These are phyloP conservation scores for Drosophila acutilabella DNA, from an alignment of 2,888 invertebrate species.

Conservation along the genomic window DNA sequence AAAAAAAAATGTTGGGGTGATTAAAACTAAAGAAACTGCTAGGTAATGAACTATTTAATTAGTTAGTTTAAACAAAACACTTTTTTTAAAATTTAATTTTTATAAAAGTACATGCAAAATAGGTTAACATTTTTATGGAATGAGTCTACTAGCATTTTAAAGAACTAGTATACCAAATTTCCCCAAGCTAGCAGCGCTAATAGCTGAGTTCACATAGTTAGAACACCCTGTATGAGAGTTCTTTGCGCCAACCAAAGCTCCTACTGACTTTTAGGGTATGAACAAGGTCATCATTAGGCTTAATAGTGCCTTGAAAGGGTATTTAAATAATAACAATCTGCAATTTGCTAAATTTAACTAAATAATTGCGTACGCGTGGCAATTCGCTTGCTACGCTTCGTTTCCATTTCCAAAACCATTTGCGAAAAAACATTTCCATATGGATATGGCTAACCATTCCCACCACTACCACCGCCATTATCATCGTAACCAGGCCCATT, in stretches of 20 bases:
- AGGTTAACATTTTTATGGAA: no score
- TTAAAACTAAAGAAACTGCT: not conserved
- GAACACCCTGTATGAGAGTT: not conserved
- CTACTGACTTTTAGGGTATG: not conserved
- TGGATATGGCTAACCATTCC: slow-evolving; percentile 36
- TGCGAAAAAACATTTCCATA: slow-evolving; percentile 32
- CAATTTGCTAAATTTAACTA: slow-evolving; percentile 59
- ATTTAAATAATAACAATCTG: slow-evolving; percentile 34
- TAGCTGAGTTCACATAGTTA: not conserved
- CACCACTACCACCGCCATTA: slow-evolving; percentile 17
- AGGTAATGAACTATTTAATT: not conserved
- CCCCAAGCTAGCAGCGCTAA: not conserved
- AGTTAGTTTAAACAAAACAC: not conserved
- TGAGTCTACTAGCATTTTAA: no score
- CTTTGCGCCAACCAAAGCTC: no score
- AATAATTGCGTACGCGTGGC: slow-evolving; percentile 53
- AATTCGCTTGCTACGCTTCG: slow-evolving; percentile 24
- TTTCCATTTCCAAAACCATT: slow-evolving; percentile 49
- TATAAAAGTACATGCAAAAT: no score
- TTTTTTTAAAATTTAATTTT: not conserved
- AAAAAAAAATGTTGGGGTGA: not conserved
- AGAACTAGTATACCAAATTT: no score
- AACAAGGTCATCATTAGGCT: not conserved
- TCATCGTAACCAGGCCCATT: slow-evolving; percentile 49
- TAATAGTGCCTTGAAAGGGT: slow-evolving; percentile 9